Evolutionary conservation across 2,113 vertebrate species (phyloP), one percentile per base, ranked within the genome.

Genomic region (Thunnus thynnus): DNA sequence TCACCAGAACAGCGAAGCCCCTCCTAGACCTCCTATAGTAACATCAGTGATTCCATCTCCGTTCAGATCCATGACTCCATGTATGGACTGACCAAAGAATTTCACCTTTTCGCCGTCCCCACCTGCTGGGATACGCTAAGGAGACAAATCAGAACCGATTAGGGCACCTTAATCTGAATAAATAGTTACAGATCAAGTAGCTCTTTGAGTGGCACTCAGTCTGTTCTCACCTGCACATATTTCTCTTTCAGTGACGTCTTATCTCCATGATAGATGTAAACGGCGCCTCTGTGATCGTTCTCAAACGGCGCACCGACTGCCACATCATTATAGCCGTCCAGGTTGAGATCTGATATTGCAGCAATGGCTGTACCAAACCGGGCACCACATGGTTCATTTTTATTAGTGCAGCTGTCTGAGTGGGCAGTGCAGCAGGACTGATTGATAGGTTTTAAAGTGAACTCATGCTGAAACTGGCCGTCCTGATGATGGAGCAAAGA

Each of bases 1-100:
- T 10, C 93, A 99, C 98, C 98, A 99, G 94, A 98, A 99, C 82
- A 99, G 95, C 16, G 97, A 96, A 52, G 97, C 98, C 50, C 98
- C 98, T 74, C 98, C 98, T 57, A 98, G 94, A 76, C 98, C 98
- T 89, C 98, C 98, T 17, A 99, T 97, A 20, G 98, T 98, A 54
- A 99, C 96, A 81, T 99, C 98, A 10, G 96, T 97, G 77, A 99
- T 94, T 1, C 98, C 98, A 0, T 99, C 98, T 4, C 95, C 91
- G 5, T 99, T 98, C 20, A 99, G 94, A 89, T 99, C 98, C 97
- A 99, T 97, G 90, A 97, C 95, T 76, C 98, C 98, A 1, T 99
- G 97, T 66, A 99, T 98, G 63, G 97, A 99, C 87, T 99, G 98
- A 50, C 98, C 98, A 74, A 99, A 99, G 93, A 99, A 99, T 81